A percentile compares a stretch with the other conserved stretches of the same genome.
These are phyloP conservation scores for Tangachromis dhanisi DNA, from an alignment of 2,113 vertebrate species.

Conservation along the genomic window DNA sequence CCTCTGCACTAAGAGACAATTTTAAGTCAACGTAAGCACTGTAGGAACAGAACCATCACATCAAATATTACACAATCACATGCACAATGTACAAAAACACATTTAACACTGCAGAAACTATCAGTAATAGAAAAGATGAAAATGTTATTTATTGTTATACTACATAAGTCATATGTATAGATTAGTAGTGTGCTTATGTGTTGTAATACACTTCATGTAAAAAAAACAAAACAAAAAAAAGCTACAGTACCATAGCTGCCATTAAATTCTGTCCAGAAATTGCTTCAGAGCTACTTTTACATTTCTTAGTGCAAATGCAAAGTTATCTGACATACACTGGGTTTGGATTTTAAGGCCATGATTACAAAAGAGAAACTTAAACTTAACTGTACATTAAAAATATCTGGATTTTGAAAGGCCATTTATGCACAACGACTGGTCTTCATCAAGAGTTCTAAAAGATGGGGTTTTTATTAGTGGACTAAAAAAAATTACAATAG, in stretches of 20 bases:
- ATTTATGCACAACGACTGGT: not conserved
- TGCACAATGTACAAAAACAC: not conserved
- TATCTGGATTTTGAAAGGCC: not conserved
- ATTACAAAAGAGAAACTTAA: not conserved
- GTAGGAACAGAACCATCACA: not conserved
- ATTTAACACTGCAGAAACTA: not conserved
- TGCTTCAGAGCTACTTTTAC: not conserved
- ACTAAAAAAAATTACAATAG: not conserved
- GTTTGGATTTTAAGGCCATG: slow-evolving; percentile 41
- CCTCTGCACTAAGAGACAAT: not conserved
- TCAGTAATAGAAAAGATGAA: not conserved
- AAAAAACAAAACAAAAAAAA: not conserved
- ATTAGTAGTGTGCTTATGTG: not conserved
- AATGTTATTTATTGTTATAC: not conserved
- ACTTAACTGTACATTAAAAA: not conserved
- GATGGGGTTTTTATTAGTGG: not conserved
- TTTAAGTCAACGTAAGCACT: not conserved
- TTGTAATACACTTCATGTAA: not conserved
- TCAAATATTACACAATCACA: not conserved
- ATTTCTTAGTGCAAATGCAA: slow-evolving; percentile 39
- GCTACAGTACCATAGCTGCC: slow-evolving; percentile 41
- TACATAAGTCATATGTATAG: not conserved
- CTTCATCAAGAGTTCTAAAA: not conserved
- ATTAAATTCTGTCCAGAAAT: not conserved
- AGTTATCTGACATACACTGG: not conserved